Evolutionary conservation across 2,797 vertebrate species (phyloP).

Genomic region (Amblyraja radiata): DNA sequence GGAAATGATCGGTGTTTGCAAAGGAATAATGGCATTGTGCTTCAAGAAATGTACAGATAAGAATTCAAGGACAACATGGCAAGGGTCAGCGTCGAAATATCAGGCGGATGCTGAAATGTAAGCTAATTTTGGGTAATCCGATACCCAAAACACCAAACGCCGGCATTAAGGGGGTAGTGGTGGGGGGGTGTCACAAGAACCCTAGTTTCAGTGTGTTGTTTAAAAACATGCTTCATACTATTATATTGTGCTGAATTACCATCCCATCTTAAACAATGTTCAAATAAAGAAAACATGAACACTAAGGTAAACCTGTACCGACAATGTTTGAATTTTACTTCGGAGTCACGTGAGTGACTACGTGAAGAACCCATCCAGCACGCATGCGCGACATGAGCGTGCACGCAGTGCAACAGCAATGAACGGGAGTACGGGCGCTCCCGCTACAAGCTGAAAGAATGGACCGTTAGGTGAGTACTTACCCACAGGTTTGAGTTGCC

Average conservation of each 20-base stretch:
- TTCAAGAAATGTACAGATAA: not conserved
- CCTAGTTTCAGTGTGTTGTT: not conserved
- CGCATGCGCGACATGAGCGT: no score
- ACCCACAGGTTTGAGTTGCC: no score
- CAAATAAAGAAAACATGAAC: not conserved
- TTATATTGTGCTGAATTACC: not conserved
- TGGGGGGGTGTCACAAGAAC: not conserved
- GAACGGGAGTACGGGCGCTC: no score
- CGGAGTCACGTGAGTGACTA: no score
- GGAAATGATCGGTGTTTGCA: not conserved
- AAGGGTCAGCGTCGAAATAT: not conserved
- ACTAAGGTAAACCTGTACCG: not conserved
- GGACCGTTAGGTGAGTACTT: no score
- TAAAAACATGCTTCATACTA: not conserved
- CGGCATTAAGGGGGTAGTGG: no score
- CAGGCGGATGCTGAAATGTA: not conserved
- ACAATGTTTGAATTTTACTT: no score
- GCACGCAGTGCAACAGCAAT: no score
- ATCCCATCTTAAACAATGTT: not conserved
- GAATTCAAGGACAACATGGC: not conserved
- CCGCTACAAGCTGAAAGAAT: no score
- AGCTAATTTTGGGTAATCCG: not conserved
- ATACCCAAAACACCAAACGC: not conserved
- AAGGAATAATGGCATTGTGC: not conserved
- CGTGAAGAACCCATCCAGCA: no score